Evolutionary conservation across 2,113 vertebrate genomes (phyloP).

Genomic region (Ameiurus melas): DNA sequence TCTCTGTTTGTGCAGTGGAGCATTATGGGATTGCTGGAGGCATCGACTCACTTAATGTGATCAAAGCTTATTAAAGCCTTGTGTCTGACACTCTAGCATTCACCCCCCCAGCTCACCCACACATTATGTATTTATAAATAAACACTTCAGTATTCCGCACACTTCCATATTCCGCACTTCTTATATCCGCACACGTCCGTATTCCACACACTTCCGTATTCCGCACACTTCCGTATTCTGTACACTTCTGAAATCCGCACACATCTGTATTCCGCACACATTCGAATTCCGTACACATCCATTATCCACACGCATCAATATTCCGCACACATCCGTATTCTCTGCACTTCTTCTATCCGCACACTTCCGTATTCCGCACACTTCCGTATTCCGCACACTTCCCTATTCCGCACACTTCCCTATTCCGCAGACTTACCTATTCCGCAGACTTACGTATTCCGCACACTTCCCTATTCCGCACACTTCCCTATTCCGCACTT

Average conservation of each 20-base stretch:
- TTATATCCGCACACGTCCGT: background rate
- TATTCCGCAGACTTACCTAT: background rate
- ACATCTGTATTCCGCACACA: too few species aligned
- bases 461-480: background rate
- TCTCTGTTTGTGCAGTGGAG: background rate
- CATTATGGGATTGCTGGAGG: slow-evolving; percentile 13
- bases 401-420: background rate
- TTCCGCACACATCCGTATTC: background rate
- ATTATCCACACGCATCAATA: background rate
- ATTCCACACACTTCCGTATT: background rate
- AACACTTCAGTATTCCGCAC: background rate
- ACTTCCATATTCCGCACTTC: background rate
- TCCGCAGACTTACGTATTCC: background rate
- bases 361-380: background rate
- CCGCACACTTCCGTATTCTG: background rate
- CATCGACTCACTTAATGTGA: slow-evolving; percentile 6
- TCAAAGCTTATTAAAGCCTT: background rate
- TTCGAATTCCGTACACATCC: background rate
- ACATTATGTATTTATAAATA: background rate
- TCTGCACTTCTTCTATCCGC: too few species aligned
- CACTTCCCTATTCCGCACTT: background rate
- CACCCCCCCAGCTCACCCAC: background rate
- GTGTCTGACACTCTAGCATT: background rate
- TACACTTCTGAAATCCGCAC: background rate
- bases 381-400: background rate